Conservation (phyloP, 2,797 vertebrate species). For the Prionace glauca region DNA sequence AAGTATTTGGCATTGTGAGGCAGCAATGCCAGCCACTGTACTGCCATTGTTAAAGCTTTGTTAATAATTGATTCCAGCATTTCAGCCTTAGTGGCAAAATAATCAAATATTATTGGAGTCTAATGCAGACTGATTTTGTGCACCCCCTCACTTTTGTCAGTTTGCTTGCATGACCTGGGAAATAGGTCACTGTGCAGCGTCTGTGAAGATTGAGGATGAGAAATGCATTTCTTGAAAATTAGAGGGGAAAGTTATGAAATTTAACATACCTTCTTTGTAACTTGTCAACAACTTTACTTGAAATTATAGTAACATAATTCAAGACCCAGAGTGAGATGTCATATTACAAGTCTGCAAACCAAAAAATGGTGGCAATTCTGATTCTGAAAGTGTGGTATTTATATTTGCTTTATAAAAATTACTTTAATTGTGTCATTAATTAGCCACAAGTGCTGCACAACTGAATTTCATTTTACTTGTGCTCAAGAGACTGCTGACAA, state of each 20-base stretch:
- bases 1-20: too few species aligned
- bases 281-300: neutral
- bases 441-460: neutral
- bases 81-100: neutral
- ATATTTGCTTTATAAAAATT: constrained; percentile 10
- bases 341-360: neutral
- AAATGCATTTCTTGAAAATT: neutral
- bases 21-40: too few species aligned
- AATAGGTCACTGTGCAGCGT: neutral
- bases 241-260: neutral
- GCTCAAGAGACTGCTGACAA: neutral
- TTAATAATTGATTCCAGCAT: too few species aligned
- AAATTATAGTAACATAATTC: neutral
- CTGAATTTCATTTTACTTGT: neutral
- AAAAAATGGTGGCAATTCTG: neutral
- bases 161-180: too few species aligned
- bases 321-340: neutral
- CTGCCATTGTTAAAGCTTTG: too few species aligned
- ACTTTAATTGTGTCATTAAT: neutral
- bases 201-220: neutral
- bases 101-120: neutral
- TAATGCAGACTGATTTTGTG: too few species aligned
- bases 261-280: too few species aligned
- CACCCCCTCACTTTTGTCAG: too few species aligned
- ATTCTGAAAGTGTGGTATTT: neutral